Evolutionary conservation across 2,797 vertebrate species (phyloP).

Genomic region (Brotula barbata): DNA sequence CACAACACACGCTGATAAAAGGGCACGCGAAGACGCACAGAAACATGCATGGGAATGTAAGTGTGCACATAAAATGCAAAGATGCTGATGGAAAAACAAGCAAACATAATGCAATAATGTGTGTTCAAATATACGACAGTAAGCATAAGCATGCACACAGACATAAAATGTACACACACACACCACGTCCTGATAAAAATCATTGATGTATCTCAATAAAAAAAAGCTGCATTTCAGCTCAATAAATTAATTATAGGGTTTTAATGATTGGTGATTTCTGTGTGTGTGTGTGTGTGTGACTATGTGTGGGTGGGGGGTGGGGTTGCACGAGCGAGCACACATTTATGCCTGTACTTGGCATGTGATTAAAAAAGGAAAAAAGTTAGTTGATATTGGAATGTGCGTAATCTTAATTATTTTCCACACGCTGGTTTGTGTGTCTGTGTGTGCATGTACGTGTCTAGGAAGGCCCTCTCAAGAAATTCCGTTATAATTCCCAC

Average conservation of each 20-base stretch:
- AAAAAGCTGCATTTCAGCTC: conserved; percentile 94
- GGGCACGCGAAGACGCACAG: conserved; percentile 22
- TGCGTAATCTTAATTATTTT: conserved; percentile 48
- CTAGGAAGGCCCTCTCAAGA: conserved; percentile 79
- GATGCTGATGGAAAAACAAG: conserved; percentile 31
- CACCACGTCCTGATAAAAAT: conserved; percentile 89
- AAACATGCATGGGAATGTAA: conserved; percentile 45
- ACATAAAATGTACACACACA: background rate
- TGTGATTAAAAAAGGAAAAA: background rate
- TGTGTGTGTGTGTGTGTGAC: conserved; percentile 71
- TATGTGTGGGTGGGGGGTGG: conserved; percentile 85
- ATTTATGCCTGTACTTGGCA: conserved; percentile 78
- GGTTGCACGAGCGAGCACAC: conserved; percentile 84
- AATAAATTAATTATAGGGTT: conserved; percentile 99
- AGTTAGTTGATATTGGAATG: conserved; percentile 32
- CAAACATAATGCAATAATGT: background rate
- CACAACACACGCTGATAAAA: conserved; percentile 25
- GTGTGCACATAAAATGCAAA: conserved; percentile 30
- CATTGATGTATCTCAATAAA: conserved; percentile 93
- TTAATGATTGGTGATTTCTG: conserved; percentile 92
- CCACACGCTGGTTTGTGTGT: conserved; percentile 8
- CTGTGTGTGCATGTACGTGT: conserved; percentile 22
- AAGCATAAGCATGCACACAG: background rate
- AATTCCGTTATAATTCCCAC: conserved; percentile 85
- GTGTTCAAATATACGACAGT: conserved; percentile 4